Percentiles rank a stretch among this genome's conserved stretches.
Evolutionary conservation across 2,113 vertebrate species (phyloP).

Genomic region (Embiotoca jacksoni): DNA sequence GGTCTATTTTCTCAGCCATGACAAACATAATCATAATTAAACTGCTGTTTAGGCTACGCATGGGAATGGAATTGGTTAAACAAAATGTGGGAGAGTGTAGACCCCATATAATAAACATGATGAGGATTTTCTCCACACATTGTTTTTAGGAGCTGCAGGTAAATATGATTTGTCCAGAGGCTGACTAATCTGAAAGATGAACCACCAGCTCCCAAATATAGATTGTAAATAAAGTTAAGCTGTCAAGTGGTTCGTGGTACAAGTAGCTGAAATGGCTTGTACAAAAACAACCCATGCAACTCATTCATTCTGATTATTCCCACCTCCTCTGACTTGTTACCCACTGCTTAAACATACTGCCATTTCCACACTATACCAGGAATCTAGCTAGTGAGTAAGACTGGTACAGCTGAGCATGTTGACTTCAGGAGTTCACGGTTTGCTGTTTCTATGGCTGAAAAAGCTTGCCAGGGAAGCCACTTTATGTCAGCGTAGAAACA

Average conservation of each 20-base stretch:
- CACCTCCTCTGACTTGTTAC: conserved; percentile 7
- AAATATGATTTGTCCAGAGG: not conserved
- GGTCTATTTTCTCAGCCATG: too few relatives aligned
- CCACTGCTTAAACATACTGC: not conserved
- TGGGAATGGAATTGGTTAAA: not conserved
- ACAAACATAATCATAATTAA: too few relatives aligned
- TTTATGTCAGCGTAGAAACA: conserved; percentile 15
- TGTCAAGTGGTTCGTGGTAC: not conserved
- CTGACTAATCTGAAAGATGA: not conserved
- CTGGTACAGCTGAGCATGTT: not conserved
- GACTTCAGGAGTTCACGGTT: conserved; percentile 22
- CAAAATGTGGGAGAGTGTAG: not conserved
- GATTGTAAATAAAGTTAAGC: not conserved
- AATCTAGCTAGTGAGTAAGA: not conserved
- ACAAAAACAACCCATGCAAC: not conserved
- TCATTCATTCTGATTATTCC: conserved; percentile 21
- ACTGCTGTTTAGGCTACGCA: too few relatives aligned
- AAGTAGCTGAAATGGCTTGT: not conserved
- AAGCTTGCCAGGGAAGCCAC: conserved; percentile 7
- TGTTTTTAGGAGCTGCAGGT: not conserved
- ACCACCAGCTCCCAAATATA: not conserved
- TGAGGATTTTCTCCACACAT: not conserved
- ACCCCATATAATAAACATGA: not conserved
- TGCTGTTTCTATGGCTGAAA: conserved; percentile 1
- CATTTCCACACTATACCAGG: not conserved